Evolutionary conservation across 2,113 vertebrate genomes (phyloP), one percentile per base, ranked within the genome.

Genomic region (Falcunculus frontatus): DNA sequence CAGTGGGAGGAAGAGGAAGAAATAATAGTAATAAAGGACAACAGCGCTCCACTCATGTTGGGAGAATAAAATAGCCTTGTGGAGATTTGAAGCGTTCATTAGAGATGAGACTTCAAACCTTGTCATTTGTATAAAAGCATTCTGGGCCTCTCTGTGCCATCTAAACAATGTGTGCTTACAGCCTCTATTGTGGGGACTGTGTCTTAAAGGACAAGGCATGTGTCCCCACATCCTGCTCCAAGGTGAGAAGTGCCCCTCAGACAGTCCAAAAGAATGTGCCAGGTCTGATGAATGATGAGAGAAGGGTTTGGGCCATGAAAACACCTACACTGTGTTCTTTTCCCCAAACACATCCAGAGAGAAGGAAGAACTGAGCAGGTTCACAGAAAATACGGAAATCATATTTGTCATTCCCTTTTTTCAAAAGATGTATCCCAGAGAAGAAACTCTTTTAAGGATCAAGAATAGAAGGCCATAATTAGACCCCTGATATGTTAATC

Each of bases 1-100:
- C 56, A 63, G 57, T 49, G 30, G 56, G 64, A 78, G 56, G 74
- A 72, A 37, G 52, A 91, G 41, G 80, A 87, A 72, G 37, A 92
- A 89, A 84, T 91, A 70, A 81, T 16, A 90, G 76, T 89, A 94
- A 97, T 95, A 92, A 85, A 87, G 78, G 29, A 84, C 77, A 82
- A 94, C 37, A 56, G 80, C 73, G 32, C 49, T 91, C 69, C 60
- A 12, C 44, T 55, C 30, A 25, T 0, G 3, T 42, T 3, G 9
- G 65, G 70, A 91, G 32, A 84, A 68, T 22, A 60, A 84, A 91
- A 91, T 6, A 86, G 64, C 80, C 26, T 41, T 0, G 0, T 30
- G 44, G 29, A 65, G 70, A 67, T 74, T 39, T 50, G 55, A 77
- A 77, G 47, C 41, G 62, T 3, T 67, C 37, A 4, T 27, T 26